Conservation (phyloP, 2,888 invertebrate genomes). For the Branchipolynoe longqiensis region DNA sequence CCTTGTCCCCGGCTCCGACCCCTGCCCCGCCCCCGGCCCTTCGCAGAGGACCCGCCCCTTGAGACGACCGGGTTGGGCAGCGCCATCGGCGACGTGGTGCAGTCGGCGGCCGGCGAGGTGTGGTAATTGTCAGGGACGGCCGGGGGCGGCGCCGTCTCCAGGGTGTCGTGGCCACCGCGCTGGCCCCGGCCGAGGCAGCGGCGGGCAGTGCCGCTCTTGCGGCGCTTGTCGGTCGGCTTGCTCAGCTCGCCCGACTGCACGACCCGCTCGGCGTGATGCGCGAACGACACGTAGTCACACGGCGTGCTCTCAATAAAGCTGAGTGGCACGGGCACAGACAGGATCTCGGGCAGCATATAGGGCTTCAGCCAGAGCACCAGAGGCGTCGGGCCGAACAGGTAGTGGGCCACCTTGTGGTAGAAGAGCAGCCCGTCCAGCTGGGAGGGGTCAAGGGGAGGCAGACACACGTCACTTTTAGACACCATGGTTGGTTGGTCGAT, state of each 20-base stretch:
- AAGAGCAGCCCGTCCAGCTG: slow-evolving; percentile 93
- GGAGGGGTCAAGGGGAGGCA: not conserved
- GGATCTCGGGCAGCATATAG: slow-evolving; percentile 92
- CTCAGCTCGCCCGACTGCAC: not conserved
- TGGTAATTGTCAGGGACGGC: slow-evolving; percentile 4
- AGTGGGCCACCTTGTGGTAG: slow-evolving; percentile 92
- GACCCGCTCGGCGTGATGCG: slow-evolving; percentile 56
- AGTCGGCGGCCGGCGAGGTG: too few relatives aligned
- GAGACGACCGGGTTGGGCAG: too few relatives aligned
- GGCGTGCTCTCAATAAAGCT: slow-evolving; percentile 60
- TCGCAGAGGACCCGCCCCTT: not conserved
- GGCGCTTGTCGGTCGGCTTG: slow-evolving; percentile 57
- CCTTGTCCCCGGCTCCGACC: slow-evolving; percentile 39
- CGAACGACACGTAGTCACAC: slow-evolving; percentile 57
- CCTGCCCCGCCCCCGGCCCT: slow-evolving; percentile 8
- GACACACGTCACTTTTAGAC: too few relatives aligned
- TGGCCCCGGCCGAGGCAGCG: slow-evolving; percentile 59
- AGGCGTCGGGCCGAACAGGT: slow-evolving; percentile 90
- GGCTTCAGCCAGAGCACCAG: slow-evolving; percentile 95
- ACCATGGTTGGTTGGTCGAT: too few relatives aligned
- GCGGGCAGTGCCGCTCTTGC: not conserved
- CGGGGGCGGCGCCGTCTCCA: not conserved
- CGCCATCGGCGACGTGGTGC: too few relatives aligned
- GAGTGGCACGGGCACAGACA: slow-evolving; percentile 83
- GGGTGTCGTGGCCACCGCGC: not conserved